Conservation (phyloP, 2,888 invertebrate genomes). For the Rugalucina vietnamica region DNA sequence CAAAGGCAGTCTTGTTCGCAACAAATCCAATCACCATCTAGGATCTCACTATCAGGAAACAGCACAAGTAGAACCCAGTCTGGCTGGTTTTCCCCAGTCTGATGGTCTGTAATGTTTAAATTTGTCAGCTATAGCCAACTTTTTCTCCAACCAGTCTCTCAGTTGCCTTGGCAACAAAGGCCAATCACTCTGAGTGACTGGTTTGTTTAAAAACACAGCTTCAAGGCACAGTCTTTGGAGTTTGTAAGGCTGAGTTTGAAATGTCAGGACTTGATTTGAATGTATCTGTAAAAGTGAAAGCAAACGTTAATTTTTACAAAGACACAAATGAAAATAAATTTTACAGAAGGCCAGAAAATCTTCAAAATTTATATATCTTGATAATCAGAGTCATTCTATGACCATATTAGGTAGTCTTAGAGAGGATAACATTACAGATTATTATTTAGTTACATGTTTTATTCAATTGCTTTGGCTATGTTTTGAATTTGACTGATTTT, state of each 20-base stretch:
- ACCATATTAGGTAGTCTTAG: no score
- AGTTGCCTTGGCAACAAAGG: constrained; percentile 54
- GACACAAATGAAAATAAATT: no score
- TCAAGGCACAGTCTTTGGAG: constrained; percentile 72
- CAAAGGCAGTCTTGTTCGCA: no score
- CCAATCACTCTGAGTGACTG: constrained; percentile 54
- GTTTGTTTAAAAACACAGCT: constrained; percentile 53
- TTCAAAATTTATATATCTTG: background rate
- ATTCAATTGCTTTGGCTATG: no score
- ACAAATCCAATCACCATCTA: no score
- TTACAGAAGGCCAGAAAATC: no score
- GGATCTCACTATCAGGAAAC: constrained; percentile 11
- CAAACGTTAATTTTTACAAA: no score
- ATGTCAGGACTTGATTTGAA: constrained; percentile 68
- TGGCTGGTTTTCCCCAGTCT: background rate
- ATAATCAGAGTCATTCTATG: no score
- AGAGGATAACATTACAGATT: no score
- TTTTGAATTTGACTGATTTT: no score
- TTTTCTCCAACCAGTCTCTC: constrained; percentile 54
- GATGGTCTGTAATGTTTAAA: background rate
- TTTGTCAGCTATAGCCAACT: constrained; percentile 26
- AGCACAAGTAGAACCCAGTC: constrained; percentile 34
- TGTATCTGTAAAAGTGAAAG: constrained; percentile 70
- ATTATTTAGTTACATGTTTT: no score
- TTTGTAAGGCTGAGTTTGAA: constrained; percentile 71